A percentile compares a stretch with the other conserved stretches of the same genome.
phyloP scores from a whole-genome alignment of 1,140 invertebrate genomes.

The Leptonema lineaticorne region DNA sequence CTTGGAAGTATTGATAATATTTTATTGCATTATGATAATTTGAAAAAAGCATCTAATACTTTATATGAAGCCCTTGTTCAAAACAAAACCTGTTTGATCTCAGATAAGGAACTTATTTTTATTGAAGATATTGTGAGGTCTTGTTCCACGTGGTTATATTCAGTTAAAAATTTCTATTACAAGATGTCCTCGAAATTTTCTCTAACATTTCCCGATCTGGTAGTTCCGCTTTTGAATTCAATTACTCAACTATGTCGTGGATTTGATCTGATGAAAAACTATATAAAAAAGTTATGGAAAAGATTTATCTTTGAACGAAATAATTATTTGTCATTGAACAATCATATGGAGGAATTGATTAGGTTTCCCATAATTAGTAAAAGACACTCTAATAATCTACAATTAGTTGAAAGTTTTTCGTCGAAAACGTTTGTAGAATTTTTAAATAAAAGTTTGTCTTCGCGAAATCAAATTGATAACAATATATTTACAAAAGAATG shows the following conservation, averaged over 20 bases:
- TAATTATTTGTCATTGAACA: constrained; percentile 3
- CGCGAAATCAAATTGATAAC: constrained; percentile 11
- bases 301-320: constrained; percentile 39
- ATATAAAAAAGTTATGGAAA: constrained; percentile 47
- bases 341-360: constrained; percentile 32
- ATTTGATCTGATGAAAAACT: constrained; percentile 54
- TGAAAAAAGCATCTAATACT: constrained; percentile 43
- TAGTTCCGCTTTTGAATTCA: constrained; percentile 61
- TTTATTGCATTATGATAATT: constrained; percentile 43
- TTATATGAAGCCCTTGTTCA: constrained; percentile 42
- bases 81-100: not conserved
- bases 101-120: constrained; percentile 33
- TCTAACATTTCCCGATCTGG: constrained; percentile 66
- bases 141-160: constrained; percentile 59
- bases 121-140: constrained; percentile 51
- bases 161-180: constrained; percentile 58
- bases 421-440: constrained; percentile 26
- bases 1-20: constrained; percentile 46
- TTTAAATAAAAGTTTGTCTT: not conserved
- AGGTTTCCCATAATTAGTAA: constrained; percentile 32
- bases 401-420: constrained; percentile 26
- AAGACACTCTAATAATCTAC: constrained; percentile 11
- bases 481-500: constrained; percentile 38
- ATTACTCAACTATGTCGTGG: constrained; percentile 63
- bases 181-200: constrained; percentile 58